Evolutionary conservation across 1,140 invertebrate species (phyloP), one percentile per base, ranked within the genome.

Genomic region (Heterodera carotae): DNA sequence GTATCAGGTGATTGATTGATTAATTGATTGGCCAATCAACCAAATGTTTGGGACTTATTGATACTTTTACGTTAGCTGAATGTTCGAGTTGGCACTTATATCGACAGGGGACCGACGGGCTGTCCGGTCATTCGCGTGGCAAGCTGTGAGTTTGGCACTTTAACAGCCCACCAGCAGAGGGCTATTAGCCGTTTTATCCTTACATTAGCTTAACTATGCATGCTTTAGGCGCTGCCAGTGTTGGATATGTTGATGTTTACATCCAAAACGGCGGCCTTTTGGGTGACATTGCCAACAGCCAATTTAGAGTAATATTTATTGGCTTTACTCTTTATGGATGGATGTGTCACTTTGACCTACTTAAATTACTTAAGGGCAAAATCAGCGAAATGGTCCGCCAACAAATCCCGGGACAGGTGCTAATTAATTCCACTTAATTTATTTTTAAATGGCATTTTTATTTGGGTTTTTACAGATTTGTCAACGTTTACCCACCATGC

Each of bases 211-310:
- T 34, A 67, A 34, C 18, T 67, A 15, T 34, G 34, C 29, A 72
- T 27, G 18, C 36, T 59, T 72, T 12, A 64, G 64, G 77, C 31
- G 34, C 64, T 25, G 77, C 67, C 36, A 78, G 60, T 67, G 74
- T 87, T 39, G 86, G 84, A 15, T 87, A 87, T 75, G 73, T 86
- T 15, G 86, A 87, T 76, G 86, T 82, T 18, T 87, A 82, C 76
- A 88, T 87, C 69, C 77, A 86, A 70, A 87, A 87, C 71, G 85
- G 86, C 36, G 85, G 85, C 34, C 75, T 87, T 25, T 76, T 87
- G 59, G 85, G 85, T 34, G 85, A 88, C 66, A 85, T 87, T 73
- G 84, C 84, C 27, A 87, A 87, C 77, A 84, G 80, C 53, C 83
- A 85, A 53, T 87, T 87, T 78, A 71, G 85, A 71, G 84, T 84